Conservation (phyloP, 2,888 invertebrate species). For the Platycheirus albimanus region DNA sequence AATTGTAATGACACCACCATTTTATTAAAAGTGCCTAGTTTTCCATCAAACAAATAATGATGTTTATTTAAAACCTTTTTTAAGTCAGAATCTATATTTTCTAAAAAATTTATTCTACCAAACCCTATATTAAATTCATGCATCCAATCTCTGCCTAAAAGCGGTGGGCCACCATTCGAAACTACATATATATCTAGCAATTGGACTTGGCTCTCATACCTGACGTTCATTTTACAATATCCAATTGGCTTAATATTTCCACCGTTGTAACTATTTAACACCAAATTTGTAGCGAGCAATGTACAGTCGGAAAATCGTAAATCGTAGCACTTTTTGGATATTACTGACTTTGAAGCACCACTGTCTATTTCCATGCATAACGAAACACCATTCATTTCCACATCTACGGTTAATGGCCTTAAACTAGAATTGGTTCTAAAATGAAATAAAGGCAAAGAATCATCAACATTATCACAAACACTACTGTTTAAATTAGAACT, state of each 20-base stretch:
- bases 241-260: neutral
- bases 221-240: neutral
- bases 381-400: slow-evolving; percentile 19
- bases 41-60: no score
- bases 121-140: no score
- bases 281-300: neutral
- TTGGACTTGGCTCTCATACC: slow-evolving; percentile 1
- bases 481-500: slow-evolving; percentile 31
- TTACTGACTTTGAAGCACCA: slow-evolving; percentile 14
- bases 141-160: no score
- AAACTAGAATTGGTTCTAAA: slow-evolving; percentile 35
- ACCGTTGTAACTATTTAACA: slow-evolving; percentile 1
- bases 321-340: neutral
- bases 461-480: neutral
- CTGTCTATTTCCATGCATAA: slow-evolving; percentile 39
- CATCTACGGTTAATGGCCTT: slow-evolving; percentile 16
- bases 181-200: neutral
- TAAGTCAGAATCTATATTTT: no score
- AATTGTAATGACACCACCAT: no score
- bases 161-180: no score
- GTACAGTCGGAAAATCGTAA: neutral
- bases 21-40: no score
- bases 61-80: no score
- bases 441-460: slow-evolving; percentile 3
- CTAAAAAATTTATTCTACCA: no score